phyloP scores from a whole-genome alignment of 2,113 vertebrate species.

The Electrona antarctica region DNA sequence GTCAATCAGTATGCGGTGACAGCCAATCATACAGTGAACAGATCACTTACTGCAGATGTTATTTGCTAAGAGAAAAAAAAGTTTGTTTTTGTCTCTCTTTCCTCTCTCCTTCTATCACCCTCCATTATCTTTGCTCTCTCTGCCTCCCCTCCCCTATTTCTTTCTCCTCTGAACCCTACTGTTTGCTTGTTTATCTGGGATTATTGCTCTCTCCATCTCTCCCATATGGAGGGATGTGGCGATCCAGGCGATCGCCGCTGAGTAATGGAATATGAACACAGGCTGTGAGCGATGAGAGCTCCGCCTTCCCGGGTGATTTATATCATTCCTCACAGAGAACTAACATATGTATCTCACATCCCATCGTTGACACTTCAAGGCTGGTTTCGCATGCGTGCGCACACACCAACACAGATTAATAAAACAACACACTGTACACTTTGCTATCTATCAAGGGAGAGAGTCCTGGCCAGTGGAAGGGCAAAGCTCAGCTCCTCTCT shows the following conservation, averaged over 20 bases:
- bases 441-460: constrained; percentile 3
- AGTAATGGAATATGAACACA: constrained; percentile 65
- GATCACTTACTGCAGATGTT: constrained; percentile 70
- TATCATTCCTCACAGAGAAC: constrained; percentile 35
- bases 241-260: constrained; percentile 65
- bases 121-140: constrained; percentile 40
- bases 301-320: constrained; percentile 56
- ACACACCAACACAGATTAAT: constrained; percentile 3
- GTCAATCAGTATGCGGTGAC: constrained; percentile 77
- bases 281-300: constrained; percentile 61
- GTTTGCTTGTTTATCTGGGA: constrained; percentile 65
- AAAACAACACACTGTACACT: constrained; percentile 13
- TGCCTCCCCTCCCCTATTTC: constrained; percentile 26
- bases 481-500: constrained; percentile 10
- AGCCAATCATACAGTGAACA: constrained; percentile 74
- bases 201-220: constrained; percentile 57
- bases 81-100: constrained; percentile 54
- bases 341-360: constrained; percentile 63
- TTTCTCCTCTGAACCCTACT: constrained; percentile 49
- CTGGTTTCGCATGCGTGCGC: constrained; percentile 16
- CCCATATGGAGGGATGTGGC: constrained; percentile 57
- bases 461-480: constrained; percentile 17
- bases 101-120: constrained; percentile 48
- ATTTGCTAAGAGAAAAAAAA: constrained; percentile 62
- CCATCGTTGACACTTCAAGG: constrained; percentile 45